Evolutionary conservation across 2,888 invertebrate species (phyloP).

Genomic region (Ophion slaviceki): DNA sequence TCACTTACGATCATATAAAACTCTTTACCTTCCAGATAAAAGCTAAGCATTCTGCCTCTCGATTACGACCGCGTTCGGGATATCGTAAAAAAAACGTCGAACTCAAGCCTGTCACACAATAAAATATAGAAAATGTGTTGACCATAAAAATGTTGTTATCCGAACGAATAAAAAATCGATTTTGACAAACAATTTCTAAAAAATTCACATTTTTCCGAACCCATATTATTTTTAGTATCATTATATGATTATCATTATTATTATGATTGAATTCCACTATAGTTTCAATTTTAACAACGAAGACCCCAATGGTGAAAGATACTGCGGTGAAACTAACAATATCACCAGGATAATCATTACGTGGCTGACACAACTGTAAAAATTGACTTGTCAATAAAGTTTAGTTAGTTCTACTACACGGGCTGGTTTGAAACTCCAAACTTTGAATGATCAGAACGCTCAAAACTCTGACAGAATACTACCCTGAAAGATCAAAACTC

Average conservation of each 20-base stretch:
- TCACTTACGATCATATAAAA: neutral
- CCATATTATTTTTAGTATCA: neutral
- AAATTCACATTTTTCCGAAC: too few species aligned
- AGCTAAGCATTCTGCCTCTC: conserved; percentile 27
- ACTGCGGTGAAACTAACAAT: neutral
- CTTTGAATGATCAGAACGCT: too few species aligned
- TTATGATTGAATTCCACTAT: neutral
- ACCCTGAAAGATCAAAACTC: too few species aligned
- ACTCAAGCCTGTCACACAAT: neutral
- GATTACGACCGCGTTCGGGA: conserved; percentile 1
- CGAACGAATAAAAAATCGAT: neutral
- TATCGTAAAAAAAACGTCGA: neutral
- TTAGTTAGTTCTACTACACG: too few species aligned
- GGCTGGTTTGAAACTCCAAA: too few species aligned
- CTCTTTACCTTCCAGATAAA: neutral
- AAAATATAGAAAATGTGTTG: neutral
- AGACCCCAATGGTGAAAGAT: neutral
- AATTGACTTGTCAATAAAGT: too few species aligned
- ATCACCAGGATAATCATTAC: neutral
- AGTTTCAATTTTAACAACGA: neutral
- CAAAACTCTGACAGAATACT: too few species aligned
- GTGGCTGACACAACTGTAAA: too few species aligned
- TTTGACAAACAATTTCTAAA: neutral
- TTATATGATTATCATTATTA: neutral
- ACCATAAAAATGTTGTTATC: neutral